A percentile compares a stretch with the other conserved stretches of the same genome.
phyloP scores from a whole-genome alignment of 2,888 invertebrate species.

The Chydorus sphaericus region DNA sequence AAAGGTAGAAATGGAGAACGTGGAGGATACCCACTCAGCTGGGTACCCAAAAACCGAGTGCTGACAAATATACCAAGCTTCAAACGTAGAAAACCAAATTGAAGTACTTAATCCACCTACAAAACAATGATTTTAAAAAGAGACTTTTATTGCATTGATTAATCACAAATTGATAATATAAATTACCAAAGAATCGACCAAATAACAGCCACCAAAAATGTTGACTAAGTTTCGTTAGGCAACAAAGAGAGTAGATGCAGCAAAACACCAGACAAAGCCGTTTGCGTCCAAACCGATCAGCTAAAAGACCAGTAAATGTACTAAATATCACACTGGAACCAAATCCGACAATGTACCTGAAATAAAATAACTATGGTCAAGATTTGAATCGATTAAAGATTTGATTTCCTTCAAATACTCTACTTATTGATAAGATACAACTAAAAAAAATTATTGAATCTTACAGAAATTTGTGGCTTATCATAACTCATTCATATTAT shows the following conservation, averaged over 20 bases:
- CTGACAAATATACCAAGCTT: conserved; percentile 44
- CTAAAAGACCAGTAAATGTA: conserved; percentile 37
- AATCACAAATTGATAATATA: too few species aligned
- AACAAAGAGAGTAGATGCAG: conserved; percentile 35
- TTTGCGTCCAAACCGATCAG: conserved; percentile 40
- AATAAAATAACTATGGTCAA: too few species aligned
- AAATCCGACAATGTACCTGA: conserved; percentile 44
- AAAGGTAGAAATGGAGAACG: conserved; percentile 39
- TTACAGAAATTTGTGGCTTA: too few species aligned
- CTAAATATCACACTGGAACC: conserved; percentile 40
- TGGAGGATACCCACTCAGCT: conserved; percentile 39
- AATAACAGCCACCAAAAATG: conserved; percentile 13
- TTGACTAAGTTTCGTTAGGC: conserved; percentile 34
- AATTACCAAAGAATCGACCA: conserved; percentile 18
- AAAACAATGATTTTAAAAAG: background rate
- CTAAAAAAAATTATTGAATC: too few species aligned
- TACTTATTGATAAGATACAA: too few species aligned
- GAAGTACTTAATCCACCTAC: conserved; percentile 41
- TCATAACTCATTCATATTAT: too few species aligned
- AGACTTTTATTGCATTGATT: background rate
- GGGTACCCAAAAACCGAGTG: conserved; percentile 41
- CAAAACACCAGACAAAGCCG: conserved; percentile 35
- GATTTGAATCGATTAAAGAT: too few species aligned
- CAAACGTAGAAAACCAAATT: conserved; percentile 41
- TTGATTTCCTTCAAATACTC: too few species aligned